phyloP scores from a whole-genome alignment of 2,888 invertebrate species.

The Pinctada fucata region DNA sequence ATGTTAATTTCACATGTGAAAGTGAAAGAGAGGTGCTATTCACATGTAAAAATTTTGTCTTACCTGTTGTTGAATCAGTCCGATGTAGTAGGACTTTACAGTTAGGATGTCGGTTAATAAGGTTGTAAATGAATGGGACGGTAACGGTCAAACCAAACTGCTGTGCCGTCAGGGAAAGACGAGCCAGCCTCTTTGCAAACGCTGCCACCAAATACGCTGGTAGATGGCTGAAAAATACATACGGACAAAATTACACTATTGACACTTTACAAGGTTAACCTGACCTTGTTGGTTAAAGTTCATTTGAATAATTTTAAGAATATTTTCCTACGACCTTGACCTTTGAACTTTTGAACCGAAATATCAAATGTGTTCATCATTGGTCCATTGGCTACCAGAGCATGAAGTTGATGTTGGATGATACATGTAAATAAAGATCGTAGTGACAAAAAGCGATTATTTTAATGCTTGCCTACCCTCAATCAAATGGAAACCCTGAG shows the following conservation, averaged over 20 bases:
- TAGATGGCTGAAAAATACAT: slow-evolving; percentile 83
- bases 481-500: too few species aligned
- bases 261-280: neutral
- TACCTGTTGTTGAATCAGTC: neutral
- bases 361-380: neutral
- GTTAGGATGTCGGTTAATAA: slow-evolving; percentile 88
- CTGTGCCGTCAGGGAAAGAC: slow-evolving; percentile 89
- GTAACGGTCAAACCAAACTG: slow-evolving; percentile 77
- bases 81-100: slow-evolving; percentile 70
- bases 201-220: slow-evolving; percentile 94
- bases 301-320: too few species aligned
- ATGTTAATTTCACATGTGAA: too few species aligned
- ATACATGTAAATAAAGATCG: too few species aligned
- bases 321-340: too few species aligned
- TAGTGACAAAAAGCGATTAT: too few species aligned
- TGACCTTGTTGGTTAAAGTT: too few species aligned
- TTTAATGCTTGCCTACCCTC: too few species aligned
- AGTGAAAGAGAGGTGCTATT: too few species aligned
- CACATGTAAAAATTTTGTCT: too few species aligned
- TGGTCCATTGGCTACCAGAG: neutral
- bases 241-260: neutral
- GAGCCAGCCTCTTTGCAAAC: slow-evolving; percentile 91
- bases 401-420: neutral
- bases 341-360: too few species aligned
- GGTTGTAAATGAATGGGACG: slow-evolving; percentile 86